phyloP scores from a whole-genome alignment of 2,888 invertebrate species.

The Neria commutata region DNA sequence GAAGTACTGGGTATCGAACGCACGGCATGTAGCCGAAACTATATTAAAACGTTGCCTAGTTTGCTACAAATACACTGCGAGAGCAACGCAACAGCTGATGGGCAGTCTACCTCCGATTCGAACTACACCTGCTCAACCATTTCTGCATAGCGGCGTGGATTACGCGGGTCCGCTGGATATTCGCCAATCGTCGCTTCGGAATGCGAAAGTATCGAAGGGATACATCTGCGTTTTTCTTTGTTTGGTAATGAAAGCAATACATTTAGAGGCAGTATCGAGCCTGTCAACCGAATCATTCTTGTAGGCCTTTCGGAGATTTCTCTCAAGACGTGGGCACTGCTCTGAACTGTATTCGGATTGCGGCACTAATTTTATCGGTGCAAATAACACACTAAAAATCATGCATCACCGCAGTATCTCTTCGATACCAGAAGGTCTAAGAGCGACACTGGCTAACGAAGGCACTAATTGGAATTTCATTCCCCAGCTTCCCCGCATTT shows the following conservation, averaged over 20 bases:
- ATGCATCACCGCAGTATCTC: neutral
- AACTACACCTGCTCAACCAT: slow-evolving; percentile 12
- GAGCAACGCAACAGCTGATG: slow-evolving; percentile 15
- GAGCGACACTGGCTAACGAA: neutral
- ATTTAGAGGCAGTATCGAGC: slow-evolving; percentile 20
- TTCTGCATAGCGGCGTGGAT: slow-evolving; percentile 22
- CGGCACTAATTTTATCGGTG: slow-evolving; percentile 23
- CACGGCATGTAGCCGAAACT: slow-evolving; percentile 3
- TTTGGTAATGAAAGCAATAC: slow-evolving; percentile 22
- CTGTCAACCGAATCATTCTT: slow-evolving; percentile 12
- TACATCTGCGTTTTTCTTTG: slow-evolving; percentile 26
- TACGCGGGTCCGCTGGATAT: slow-evolving; percentile 22
- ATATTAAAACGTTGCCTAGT: slow-evolving; percentile 2
- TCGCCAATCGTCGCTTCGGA: slow-evolving; percentile 11
- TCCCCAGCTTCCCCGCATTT: neutral
- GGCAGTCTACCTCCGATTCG: slow-evolving; percentile 18
- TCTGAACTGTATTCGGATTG: slow-evolving; percentile 14
- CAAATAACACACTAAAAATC: neutral
- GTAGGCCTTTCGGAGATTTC: slow-evolving; percentile 18
- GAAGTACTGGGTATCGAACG: slow-evolving; percentile 10
- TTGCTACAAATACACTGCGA: slow-evolving; percentile 18
- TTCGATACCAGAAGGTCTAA: neutral
- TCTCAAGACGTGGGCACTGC: slow-evolving; percentile 8
- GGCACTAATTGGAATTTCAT: neutral
- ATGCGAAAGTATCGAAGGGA: slow-evolving; percentile 13